Evolutionary conservation across 2,888 invertebrate species (phyloP).

Genomic region (Limnephilus auricula): DNA sequence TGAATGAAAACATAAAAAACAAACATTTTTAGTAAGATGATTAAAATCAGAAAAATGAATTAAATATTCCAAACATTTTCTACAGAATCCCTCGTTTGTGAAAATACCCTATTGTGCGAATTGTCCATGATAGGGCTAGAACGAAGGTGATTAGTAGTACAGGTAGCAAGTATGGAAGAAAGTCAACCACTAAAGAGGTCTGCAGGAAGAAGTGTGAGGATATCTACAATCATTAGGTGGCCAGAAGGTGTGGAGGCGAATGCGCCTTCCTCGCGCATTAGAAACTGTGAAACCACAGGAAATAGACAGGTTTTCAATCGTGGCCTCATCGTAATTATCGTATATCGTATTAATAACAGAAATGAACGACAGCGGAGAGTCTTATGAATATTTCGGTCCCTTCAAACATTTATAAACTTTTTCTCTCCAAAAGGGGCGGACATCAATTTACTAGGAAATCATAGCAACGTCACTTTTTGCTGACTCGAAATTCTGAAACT

Average conservation of each 20-base stretch:
- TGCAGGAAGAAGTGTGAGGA: neutral
- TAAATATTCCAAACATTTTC: too few relatives aligned
- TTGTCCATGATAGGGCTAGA: neutral
- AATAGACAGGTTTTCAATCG: neutral
- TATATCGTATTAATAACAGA: neutral
- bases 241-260: neutral
- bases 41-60: too few relatives aligned
- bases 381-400: neutral
- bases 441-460: neutral
- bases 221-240: neutral
- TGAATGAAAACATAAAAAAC: too few relatives aligned
- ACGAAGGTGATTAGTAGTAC: neutral
- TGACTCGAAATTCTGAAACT: neutral
- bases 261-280: neutral
- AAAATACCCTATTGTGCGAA: too few relatives aligned
- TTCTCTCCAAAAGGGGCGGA: neutral
- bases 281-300: neutral
- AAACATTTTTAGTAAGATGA: too few relatives aligned
- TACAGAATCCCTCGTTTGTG: too few relatives aligned
- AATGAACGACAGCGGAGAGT: neutral
- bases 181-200: neutral
- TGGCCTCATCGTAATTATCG: neutral
- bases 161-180: neutral
- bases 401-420: neutral
- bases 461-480: neutral